Evolutionary conservation across 2,888 invertebrate genomes (phyloP).

Genomic region (Rhingia rostrata): DNA sequence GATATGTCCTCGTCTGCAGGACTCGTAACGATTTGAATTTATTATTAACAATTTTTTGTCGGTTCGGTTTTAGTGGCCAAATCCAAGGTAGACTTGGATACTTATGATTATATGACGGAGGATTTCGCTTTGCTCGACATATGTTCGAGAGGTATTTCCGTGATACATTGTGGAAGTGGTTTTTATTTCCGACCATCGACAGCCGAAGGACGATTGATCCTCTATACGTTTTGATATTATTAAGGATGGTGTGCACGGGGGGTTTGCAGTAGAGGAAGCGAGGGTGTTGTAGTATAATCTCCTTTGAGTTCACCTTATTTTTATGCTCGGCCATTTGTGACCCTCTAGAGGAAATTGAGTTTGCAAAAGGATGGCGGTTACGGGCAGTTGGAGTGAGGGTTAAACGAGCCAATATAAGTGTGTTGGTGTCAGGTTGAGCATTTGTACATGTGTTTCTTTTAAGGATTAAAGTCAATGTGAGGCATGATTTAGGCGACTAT

Average conservation of each 20-base stretch:
- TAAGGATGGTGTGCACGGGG: constrained; percentile 1
- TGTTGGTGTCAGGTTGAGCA: neutral
- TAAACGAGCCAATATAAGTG: neutral
- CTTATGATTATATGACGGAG: constrained; percentile 52
- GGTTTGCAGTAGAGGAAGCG: constrained; percentile 6
- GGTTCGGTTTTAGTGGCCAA: constrained; percentile 12
- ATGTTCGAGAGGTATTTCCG: constrained; percentile 20
- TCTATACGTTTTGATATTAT: constrained; percentile 43
- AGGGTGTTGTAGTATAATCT: constrained; percentile 49
- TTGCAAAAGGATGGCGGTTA: constrained; percentile 38
- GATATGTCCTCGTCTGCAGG: constrained; percentile 73
- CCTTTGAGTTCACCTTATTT: constrained; percentile 66
- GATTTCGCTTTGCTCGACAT: constrained; percentile 49
- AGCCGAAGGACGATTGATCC: constrained; percentile 49
- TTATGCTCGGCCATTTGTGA: constrained; percentile 64
- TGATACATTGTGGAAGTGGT: constrained; percentile 6
- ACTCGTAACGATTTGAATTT: constrained; percentile 68
- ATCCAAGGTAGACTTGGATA: constrained; percentile 55
- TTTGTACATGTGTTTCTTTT: neutral
- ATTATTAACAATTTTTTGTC: constrained; percentile 63
- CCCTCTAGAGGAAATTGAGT: constrained; percentile 67
- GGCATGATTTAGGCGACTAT: no score
- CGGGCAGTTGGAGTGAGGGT: constrained; percentile 22
- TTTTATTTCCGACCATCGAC: constrained; percentile 60
- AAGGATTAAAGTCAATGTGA: no score